Evolutionary conservation across 2,113 vertebrate genomes (phyloP), one percentile per base, ranked within the genome.

Genomic region (Cinclus cinclus): DNA sequence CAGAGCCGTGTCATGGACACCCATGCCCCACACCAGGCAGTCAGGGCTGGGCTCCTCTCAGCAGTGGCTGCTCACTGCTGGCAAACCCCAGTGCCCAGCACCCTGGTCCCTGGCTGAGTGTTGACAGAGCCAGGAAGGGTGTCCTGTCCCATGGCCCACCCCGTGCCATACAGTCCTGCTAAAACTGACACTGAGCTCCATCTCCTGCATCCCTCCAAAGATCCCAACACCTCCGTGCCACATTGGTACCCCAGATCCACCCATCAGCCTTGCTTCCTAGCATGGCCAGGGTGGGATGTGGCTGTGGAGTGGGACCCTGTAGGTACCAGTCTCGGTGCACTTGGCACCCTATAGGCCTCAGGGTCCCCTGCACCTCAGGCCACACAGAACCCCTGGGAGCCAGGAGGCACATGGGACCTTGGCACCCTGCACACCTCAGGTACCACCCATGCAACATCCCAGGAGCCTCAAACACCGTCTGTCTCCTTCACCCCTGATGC

Each of bases 311-410:
- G 47, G 67, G 35, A 89, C 14, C 20, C 31, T 24, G 16, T 1
- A 15, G 42, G 15, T 9, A 37, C 17, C 17, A 20, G 23, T 33
- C 25, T 68, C 41, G 11, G 15, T 22, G 41, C 53, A 11, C n/a
- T 28, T 25, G 21, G 14, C 15, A 18, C 35, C 19, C 37, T 19
- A 6, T 0, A 7, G 1, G 1, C 2, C 31, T 64, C 1, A 0
- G 18, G 17, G 31, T 23, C 49, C 27, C 56, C 53, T 23, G 25
- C 35, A 14, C 22, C 30, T 63, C 35, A 37, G 28, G 42, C 19
- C 16, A 58, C 37, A 41, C 31, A 35, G 56, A 65, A 33, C 18
- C 27, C 24, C 70, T 16, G 7, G 1, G n/a, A 85, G 25, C 37
- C 50, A 33, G 18, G 37, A 9, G 1, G 4, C 5, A 21, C 46